These are phyloP conservation scores for Cryptosula pallasiana DNA, from an alignment of 2,888 invertebrate species.

Conservation along the genomic window DNA sequence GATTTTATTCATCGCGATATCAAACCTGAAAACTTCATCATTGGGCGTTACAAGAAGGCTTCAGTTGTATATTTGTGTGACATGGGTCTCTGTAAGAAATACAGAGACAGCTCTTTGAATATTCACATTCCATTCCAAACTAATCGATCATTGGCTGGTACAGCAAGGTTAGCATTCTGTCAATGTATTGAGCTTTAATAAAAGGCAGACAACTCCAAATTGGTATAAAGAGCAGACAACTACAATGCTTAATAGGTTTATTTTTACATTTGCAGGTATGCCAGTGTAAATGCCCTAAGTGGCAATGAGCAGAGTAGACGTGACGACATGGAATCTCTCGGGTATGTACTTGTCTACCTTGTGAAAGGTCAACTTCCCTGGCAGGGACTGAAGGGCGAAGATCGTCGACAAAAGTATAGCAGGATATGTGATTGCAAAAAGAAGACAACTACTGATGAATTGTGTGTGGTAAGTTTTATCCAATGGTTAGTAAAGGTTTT, in stretches of 20 bases:
- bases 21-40: conserved; percentile 14
- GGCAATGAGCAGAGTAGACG: conserved; percentile 18
- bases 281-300: conserved; percentile 19
- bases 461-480: conserved; percentile 5
- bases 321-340: conserved; percentile 19
- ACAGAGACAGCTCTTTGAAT: conserved; percentile 4
- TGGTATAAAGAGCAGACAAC: too few relatives aligned
- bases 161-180: conserved; percentile 12
- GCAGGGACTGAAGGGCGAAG: conserved; percentile 12
- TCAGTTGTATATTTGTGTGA: not conserved
- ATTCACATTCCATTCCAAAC: conserved; percentile 16
- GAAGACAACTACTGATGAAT: not conserved
- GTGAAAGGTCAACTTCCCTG: conserved; percentile 17
- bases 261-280: conserved; percentile 6
- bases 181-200: too few relatives aligned
- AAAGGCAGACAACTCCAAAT: too few relatives aligned
- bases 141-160: conserved; percentile 11
- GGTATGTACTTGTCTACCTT: conserved; percentile 8
- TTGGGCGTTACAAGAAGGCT: conserved; percentile 11
- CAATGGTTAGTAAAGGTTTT: too few relatives aligned
- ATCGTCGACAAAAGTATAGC: not conserved
- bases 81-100: conserved; percentile 20
- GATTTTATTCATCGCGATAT: conserved; percentile 22
- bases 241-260: too few relatives aligned
- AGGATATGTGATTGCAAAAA: conserved; percentile 5